Evolutionary conservation across 2,888 invertebrate species (phyloP), one percentile per base, ranked within the genome.

Genomic region (Polymixis flavicincta): DNA sequence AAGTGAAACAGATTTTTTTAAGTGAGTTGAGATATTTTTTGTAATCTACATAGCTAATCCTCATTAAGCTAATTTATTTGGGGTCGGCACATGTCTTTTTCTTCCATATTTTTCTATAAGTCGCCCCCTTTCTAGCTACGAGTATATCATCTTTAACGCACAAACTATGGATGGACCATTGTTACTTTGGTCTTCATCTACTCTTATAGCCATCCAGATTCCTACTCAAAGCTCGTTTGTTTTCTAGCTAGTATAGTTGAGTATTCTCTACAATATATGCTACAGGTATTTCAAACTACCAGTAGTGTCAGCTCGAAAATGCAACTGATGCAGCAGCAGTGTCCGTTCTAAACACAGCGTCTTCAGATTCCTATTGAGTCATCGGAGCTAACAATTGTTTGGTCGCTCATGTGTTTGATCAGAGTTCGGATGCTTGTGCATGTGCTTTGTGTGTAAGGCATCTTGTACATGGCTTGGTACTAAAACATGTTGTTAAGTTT

Each of bases 341-440:
- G 14, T 32, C 25, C 14, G 42, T 57, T 45, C 55, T 8, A 9
- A 57, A 57, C 3, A 70, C 63, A 64, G n/a, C 14, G 61, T 66
- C 78, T 67, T 78, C 64, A 25, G 59, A 32, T 69, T 74, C 14
- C 64, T n/a, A 79, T 79, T 79, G 54, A 79, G 57, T 74, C 67
- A 79, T 74, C 57, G 32, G 61, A 78, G 54, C 68, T 55, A 69
- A 55, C 79, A 75, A 79, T 79, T 79, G 79, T 65, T 79, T 69
- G 42, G 68, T 42, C 55, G 42, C 25, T 74, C 42, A 54, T 59
- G 42, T 79, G 78, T 79, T 79, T 65, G 79, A 65, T 54, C 68
- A 25, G 79, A 79, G 74, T 60, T 74, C 68, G 25, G 42, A 64
- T 69, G 79, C 54, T 65, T 60, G 55, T 25, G 74, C 74, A 65